A percentile compares a stretch with the other conserved stretches of the same genome.
Evolutionary conservation across 2,797 vertebrate species (phyloP).

Genomic region (Dryobates pubescens): DNA sequence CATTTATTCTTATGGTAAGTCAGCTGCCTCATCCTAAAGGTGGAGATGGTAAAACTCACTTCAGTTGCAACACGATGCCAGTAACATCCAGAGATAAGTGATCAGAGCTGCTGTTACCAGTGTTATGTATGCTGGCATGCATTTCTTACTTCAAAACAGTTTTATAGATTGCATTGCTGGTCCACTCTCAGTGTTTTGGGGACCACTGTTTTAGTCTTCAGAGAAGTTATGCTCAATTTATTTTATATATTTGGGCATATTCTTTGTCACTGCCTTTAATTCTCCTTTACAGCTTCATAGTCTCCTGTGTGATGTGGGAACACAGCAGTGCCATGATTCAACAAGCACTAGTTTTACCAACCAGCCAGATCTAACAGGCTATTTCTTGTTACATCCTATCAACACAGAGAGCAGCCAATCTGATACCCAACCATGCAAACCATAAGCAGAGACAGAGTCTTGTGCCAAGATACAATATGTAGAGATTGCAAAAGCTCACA

Average conservation of each 20-base stretch:
- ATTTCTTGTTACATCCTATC: constrained; percentile 68
- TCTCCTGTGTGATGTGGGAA: constrained; percentile 42
- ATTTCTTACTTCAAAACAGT: constrained; percentile 34
- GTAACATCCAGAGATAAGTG: constrained; percentile 57
- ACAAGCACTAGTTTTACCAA: constrained; percentile 26
- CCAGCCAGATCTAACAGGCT: constrained; percentile 67
- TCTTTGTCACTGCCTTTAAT: constrained; percentile 5
- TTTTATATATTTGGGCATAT: not conserved
- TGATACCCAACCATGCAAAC: constrained; percentile 70
- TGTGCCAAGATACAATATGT: constrained; percentile 45
- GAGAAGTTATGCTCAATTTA: not conserved
- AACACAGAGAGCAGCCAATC: constrained; percentile 66
- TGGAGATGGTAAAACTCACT: constrained; percentile 7
- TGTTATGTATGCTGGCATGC: not conserved
- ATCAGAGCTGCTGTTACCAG: constrained; percentile 30
- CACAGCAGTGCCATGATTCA: constrained; percentile 44
- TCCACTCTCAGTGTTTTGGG: not conserved
- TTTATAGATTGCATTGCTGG: not conserved
- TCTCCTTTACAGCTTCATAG: constrained; percentile 28
- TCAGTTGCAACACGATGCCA: constrained; percentile 28
- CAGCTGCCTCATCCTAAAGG: constrained; percentile 46
- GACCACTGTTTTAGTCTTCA: not conserved
- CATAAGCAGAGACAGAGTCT: constrained; percentile 49
- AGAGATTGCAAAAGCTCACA: constrained; percentile 55
- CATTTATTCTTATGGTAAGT: constrained; percentile 20